A percentile compares a stretch with the other conserved stretches of the same genome.
These are phyloP conservation scores for Numida meleagris DNA, from an alignment of 2,113 vertebrate genomes.

Conservation along the genomic window DNA sequence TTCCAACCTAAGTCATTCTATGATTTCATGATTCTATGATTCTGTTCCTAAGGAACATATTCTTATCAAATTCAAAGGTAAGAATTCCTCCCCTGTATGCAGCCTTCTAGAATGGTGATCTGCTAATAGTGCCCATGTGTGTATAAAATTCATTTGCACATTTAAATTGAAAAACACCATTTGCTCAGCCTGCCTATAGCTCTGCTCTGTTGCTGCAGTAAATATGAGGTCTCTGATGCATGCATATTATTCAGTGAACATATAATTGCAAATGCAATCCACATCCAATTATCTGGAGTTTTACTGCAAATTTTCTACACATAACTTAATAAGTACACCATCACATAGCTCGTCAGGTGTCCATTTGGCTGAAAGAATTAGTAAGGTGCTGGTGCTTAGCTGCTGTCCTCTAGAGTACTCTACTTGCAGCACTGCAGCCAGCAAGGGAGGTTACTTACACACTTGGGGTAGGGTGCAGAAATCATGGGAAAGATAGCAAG, in stretches of 20 bases:
- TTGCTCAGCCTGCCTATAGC: conserved; percentile 10
- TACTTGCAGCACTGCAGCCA: neutral
- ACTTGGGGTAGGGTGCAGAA: neutral
- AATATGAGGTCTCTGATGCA: conserved; percentile 28
- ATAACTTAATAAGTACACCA: neutral
- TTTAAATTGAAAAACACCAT: conserved; percentile 43
- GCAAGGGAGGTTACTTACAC: neutral
- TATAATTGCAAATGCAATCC: conserved; percentile 30
- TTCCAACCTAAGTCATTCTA: neutral
- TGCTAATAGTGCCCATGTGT: neutral
- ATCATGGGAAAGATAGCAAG: neutral
- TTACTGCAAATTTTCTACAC: neutral
- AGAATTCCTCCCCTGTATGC: neutral
- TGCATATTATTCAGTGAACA: neutral
- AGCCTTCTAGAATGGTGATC: conserved; percentile 23
- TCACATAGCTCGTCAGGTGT: neutral
- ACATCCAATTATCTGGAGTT: conserved; percentile 26
- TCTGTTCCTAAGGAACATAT: conserved; percentile 6
- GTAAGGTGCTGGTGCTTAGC: neutral
- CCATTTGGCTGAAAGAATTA: conserved; percentile 4
- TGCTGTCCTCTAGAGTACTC: neutral
- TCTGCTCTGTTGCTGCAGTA: neutral
- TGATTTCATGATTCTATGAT: neutral
- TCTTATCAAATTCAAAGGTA: neutral
- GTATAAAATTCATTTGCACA: conserved; percentile 41